Evolutionary conservation across 35 echinoderm and acorn worm species (phyloP), one percentile per base, ranked within the genome.

Genomic region (Patiria miniata): DNA sequence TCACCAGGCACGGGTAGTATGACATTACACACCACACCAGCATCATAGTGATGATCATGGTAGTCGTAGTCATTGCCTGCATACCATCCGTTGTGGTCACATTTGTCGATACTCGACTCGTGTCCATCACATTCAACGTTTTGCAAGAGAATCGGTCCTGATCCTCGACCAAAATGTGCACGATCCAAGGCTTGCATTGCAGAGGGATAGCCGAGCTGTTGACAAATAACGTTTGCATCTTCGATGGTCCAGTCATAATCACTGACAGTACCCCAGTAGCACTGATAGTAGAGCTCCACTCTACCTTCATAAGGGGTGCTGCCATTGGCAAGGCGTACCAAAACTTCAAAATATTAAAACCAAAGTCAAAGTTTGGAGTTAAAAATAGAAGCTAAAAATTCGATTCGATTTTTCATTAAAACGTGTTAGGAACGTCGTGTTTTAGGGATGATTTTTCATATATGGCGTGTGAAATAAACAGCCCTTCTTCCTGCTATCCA

Each of bases 191-290:
- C 78, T 21, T 29, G 26, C 2, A 8, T 7, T 21, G 23, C 78
- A 40, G 30, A n/a, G 5, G 78, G 30, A 8, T n/a, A 39, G 23
- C 78, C 78, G 2, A 40, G 30, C 39, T 33, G 39, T 21, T 19
- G 78, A 40, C 78, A 79, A 7, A 79, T 39, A 8, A 79, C 78
- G 26, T 21, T 79, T 7, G 78, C 78, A 40, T 79, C 78, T 21
- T 9, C 8, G 8, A 36, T 39, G 37, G 26, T 39, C 78, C 78
- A 79, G 5, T 29, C 23, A 40, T 36, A 8, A 21, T 79, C 7
- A 39, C 78, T 9, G 18, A 79, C 78, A 4, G 78, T 79, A n/a
- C 78, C 78, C 78, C 78, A 79, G 7, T 79, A 8, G 39, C 78
- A 21, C 18, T 79, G 5, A 39, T 5, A 40, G 78, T 79, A 79